phyloP scores from a whole-genome alignment of 1,140 invertebrate genomes.

The Myzus persicae region DNA sequence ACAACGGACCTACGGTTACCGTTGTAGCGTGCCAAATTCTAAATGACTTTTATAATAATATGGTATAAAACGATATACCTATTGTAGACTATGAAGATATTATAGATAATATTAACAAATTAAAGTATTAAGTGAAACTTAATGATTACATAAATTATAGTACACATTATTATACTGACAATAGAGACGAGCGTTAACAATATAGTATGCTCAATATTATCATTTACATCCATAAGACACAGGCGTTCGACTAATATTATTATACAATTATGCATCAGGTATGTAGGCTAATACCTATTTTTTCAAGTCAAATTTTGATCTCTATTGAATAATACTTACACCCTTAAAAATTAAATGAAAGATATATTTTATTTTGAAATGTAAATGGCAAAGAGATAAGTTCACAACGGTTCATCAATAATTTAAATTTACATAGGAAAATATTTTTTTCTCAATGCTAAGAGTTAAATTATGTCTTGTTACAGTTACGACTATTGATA shows the following conservation, averaged over 20 bases:
- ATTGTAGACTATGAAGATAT: neutral
- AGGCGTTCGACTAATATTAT: neutral
- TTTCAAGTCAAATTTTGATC: neutral
- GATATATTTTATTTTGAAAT: neutral
- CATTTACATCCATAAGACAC: neutral
- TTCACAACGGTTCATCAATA: neutral
- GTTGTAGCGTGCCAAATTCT: neutral
- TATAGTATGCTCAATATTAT: neutral
- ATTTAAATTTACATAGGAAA: neutral
- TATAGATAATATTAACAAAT: conserved; percentile 2
- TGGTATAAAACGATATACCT: conserved; percentile 1
- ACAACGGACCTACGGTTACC: neutral
- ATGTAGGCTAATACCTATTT: neutral
- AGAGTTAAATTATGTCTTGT: neutral
- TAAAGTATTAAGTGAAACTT: neutral
- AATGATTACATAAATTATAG: neutral
- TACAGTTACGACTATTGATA: neutral
- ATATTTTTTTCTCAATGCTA: neutral
- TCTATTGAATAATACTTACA: neutral
- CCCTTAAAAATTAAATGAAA: neutral
- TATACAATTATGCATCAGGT: neutral
- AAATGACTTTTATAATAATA: conserved; percentile 15
- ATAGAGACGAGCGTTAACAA: neutral
- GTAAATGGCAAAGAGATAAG: neutral
- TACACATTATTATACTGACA: neutral